Conservation (phyloP, 2,888 invertebrate genomes). For the Lottia gigantea region DNA sequence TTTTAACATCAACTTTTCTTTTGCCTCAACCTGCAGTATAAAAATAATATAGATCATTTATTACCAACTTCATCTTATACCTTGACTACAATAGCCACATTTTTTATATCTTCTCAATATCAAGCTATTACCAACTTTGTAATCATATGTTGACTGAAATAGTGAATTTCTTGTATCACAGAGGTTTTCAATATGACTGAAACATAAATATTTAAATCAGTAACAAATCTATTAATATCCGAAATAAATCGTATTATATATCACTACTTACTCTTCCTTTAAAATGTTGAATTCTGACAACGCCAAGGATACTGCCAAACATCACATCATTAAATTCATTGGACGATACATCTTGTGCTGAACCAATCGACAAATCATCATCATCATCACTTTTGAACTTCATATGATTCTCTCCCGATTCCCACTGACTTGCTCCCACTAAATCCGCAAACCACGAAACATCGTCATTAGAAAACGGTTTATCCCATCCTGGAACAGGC, state of each 20-base stretch:
- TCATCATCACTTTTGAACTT: too few species aligned
- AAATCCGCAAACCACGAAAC: background rate
- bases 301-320: slow-evolving; percentile 38
- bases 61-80: too few species aligned
- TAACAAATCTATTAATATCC: too few species aligned
- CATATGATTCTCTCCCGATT: background rate
- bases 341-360: slow-evolving; percentile 35
- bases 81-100: too few species aligned
- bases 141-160: too few species aligned
- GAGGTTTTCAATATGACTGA: too few species aligned
- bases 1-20: slow-evolving; percentile 45
- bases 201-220: too few species aligned
- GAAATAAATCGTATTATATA: too few species aligned
- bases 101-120: too few species aligned
- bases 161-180: too few species aligned
- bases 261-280: slow-evolving; percentile 41
- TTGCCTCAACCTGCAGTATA: slow-evolving; percentile 40
- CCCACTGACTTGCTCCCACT: background rate
- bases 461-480: background rate
- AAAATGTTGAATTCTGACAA: slow-evolving; percentile 46
- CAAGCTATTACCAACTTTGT: too few species aligned
- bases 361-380: slow-evolving; percentile 18
- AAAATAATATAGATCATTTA: too few species aligned
- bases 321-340: slow-evolving; percentile 39
- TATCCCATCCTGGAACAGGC: background rate